phyloP scores from a whole-genome alignment of 2,888 invertebrate genomes.

The Thereva unica region DNA sequence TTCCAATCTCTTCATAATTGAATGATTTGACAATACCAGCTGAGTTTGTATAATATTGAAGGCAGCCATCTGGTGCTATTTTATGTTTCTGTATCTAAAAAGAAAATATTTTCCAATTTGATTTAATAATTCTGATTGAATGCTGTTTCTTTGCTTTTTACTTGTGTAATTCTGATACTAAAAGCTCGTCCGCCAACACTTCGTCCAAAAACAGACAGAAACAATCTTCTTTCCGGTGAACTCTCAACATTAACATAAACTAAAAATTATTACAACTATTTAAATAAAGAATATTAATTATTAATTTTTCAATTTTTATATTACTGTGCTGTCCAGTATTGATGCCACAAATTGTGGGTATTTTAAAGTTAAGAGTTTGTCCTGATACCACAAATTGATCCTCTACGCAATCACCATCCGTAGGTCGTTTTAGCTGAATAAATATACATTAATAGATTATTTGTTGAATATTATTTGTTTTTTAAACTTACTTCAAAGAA shows the following conservation, averaged over 20 bases:
- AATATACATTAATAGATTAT: neutral
- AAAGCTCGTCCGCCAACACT: slow-evolving; percentile 64
- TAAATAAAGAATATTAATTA: neutral
- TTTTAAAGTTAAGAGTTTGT: slow-evolving; percentile 68
- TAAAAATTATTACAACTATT: slow-evolving; percentile 52
- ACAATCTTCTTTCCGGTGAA: slow-evolving; percentile 64
- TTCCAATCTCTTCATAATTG: slow-evolving; percentile 68
- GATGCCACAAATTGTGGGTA: slow-evolving; percentile 75
- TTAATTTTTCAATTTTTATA: slow-evolving; percentile 43
- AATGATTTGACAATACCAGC: slow-evolving; percentile 70
- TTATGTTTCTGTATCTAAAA: slow-evolving; percentile 56
- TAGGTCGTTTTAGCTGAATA: slow-evolving; percentile 68
- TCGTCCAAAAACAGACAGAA: slow-evolving; percentile 67
- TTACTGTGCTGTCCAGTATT: slow-evolving; percentile 78
- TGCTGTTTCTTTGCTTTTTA: slow-evolving; percentile 43
- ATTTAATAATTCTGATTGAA: neutral
- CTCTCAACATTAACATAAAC: slow-evolving; percentile 74
- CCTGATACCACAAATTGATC: slow-evolving; percentile 74
- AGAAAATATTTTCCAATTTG: slow-evolving; percentile 45
- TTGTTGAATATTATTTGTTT: neutral
- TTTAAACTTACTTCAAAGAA: slow-evolving; percentile 67
- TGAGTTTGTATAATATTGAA: slow-evolving; percentile 67
- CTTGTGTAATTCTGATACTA: slow-evolving; percentile 67
- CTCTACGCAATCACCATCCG: slow-evolving; percentile 68
- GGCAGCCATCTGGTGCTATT: slow-evolving; percentile 64